These are phyloP conservation scores for Silurus meridionalis DNA, from an alignment of 2,113 vertebrate species.

Conservation along the genomic window DNA sequence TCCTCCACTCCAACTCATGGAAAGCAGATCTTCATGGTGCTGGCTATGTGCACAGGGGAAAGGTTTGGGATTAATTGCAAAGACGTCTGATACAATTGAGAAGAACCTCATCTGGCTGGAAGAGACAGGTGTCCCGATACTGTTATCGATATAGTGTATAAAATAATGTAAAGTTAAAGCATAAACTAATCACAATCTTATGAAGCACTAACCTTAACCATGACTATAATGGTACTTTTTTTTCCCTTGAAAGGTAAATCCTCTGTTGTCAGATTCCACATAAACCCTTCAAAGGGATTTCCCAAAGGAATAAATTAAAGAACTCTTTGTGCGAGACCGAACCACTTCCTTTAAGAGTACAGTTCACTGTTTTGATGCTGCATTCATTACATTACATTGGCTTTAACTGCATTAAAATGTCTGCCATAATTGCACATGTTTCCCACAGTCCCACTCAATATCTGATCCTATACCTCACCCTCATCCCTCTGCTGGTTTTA, in stretches of 20 bases:
- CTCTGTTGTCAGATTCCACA: neutral
- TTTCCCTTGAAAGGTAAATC: neutral
- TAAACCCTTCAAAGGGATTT: neutral
- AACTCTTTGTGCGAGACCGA: neutral
- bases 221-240: neutral
- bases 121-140: no score
- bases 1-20: no score
- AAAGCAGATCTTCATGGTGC: no score
- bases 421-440: conserved; percentile 31
- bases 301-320: neutral
- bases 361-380: neutral
- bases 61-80: no score
- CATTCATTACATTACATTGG: neutral
- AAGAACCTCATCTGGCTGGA: no score
- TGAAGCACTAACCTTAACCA: no score
- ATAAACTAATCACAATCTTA: no score
- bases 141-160: no score
- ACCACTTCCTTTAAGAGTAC: neutral
- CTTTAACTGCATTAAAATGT: conserved; percentile 1
- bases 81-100: no score
- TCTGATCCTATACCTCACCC: conserved; percentile 55
- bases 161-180: no score
- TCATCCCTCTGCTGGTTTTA: conserved; percentile 40
- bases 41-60: no score
- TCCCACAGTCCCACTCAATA: conserved; percentile 55